These are phyloP conservation scores for Neodontobutis hainanensis DNA, from an alignment of 2,113 vertebrate genomes.

Conservation along the genomic window DNA sequence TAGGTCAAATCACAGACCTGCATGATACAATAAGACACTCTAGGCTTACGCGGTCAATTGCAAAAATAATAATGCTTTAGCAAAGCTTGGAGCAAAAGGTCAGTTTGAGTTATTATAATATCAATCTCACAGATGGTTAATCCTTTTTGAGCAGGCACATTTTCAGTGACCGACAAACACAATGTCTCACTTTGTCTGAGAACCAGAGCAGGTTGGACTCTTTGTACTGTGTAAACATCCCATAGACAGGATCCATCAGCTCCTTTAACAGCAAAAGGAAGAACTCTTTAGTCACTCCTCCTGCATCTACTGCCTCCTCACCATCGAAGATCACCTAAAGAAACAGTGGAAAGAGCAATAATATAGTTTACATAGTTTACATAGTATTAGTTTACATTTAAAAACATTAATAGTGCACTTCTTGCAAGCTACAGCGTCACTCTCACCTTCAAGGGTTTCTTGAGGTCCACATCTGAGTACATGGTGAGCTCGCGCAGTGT, in stretches of 20 bases:
- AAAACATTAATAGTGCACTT: not conserved
- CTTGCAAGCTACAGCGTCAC: not conserved
- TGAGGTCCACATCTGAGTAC: conserved; percentile 96
- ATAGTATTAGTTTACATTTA: not conserved
- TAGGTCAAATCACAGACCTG: conserved; percentile 16
- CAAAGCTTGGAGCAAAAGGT: not conserved
- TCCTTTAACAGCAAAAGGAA: conserved; percentile 94
- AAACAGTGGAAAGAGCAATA: not conserved
- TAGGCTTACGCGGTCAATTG: not conserved
- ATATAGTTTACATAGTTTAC: too few relatives aligned
- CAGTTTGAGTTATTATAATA: conserved; percentile 7
- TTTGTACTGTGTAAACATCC: conserved; percentile 94
- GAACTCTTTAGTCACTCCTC: conserved; percentile 96
- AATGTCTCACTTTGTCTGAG: conserved; percentile 88
- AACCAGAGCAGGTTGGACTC: conserved; percentile 97
- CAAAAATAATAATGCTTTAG: not conserved
- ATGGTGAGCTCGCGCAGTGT: conserved; percentile 92
- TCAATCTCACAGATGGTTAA: conserved; percentile 11
- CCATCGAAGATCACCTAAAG: conserved; percentile 94
- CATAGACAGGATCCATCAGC: conserved; percentile 93
- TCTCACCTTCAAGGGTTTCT: conserved; percentile 95
- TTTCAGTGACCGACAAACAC: not conserved
- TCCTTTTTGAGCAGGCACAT: not conserved
- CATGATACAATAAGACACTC: not conserved
- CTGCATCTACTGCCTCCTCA: conserved; percentile 94